Base-by-base conservation (phyloP, 2,797 vertebrate species). In the Tachyglossus aculeatus region DNA sequence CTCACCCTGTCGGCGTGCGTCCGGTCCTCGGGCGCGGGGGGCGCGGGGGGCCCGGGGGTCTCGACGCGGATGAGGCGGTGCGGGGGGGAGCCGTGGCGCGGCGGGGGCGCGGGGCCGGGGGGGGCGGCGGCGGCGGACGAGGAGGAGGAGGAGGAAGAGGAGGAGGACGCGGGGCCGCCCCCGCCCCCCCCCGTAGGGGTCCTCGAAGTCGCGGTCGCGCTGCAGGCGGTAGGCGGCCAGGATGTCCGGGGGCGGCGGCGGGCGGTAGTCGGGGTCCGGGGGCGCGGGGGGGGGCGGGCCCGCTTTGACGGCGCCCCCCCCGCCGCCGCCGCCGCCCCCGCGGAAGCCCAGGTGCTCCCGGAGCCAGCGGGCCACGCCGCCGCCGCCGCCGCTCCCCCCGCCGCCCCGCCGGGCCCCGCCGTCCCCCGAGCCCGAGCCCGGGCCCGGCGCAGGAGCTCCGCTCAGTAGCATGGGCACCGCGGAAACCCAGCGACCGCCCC, bases 321-420 rank as follows among this genome's bases (percentile, higher is more conserved):
- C 96, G 88, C 93, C 95, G 90, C 95, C 94, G 89, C 95, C 89
- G 91, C 95, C 92, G 19, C 80, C 83, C n/a, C 95, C 96, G 92
- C 96, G 96, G 94, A 98, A 98, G 91, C 96, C 95, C 65, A 98
- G 94, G 91, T 97, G 96, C 88, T 98, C 97, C 92, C 96, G 97
- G 89, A 98, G 95, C 97, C 97, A 98, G 94, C 94, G 96, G 91
- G 97, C 97, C 93, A 98, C 97, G 85, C 93, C 96, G 87, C 95
- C 95, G 90, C 95, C 91, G 91, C 95, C 93, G 32, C 85, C 58
- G 78, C 84, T 4, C 83, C 81, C 67, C 13, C 74, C 51, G 16
- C 64, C 82, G 3, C 78, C 56, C 25, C 70, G 61, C 51, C 69
- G 80, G 3, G 78, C 34, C 33, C 73, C 69, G 52, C 19, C 37